Base-by-base conservation (phyloP, 1,140 invertebrate species). In the Calephelis nemesis region DNA sequence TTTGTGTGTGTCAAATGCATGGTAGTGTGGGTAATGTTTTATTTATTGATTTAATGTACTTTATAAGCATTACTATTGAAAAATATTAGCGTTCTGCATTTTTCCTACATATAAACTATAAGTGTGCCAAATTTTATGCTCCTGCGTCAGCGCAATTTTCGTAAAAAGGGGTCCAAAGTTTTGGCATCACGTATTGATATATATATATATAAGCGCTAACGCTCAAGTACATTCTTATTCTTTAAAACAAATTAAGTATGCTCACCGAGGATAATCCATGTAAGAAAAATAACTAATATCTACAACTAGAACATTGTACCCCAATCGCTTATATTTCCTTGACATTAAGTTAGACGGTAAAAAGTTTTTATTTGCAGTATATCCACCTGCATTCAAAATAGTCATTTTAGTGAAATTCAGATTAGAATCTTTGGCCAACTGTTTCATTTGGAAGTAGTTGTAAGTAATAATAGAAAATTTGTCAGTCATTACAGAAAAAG, bases 261-360 rank as follows among this genome's bases (percentile, higher is more conserved):
- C 80, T 83, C 63, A 88, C 86, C 79, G 19, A 6, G 84, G 77
- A 75, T 85, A 88, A 7, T 81, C 74, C 49, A 78, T 71, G 8
- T 75, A 76, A 0, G 81, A 82, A 60, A 87, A 88, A 13, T 11
- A 65, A 52, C 80, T 78, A 0, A 77, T 82, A 49, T 87, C 82
- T 49, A 88, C 54, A 54, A 87, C 8, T 0, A 85, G 47, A 0
- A 77, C 77, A 13, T 85, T 88, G 40, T 85, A 89, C 0, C 77
- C 80, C 13, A 82, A 49, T 0, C 74, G 70, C 47, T 74, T 78
- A 47, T 88, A 88, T 0, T 50, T 39, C 0, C 19, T 62, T 0
- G 68, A 77, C 1, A 84, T 15, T 0, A 60, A 47, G 7, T n/a
- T 47, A 0, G 81, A 77, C 1, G 78, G 67, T 0, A 72, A 67